Evolutionary conservation across 1,140 invertebrate genomes (phyloP).

Genomic region (Drosophila virilis): DNA sequence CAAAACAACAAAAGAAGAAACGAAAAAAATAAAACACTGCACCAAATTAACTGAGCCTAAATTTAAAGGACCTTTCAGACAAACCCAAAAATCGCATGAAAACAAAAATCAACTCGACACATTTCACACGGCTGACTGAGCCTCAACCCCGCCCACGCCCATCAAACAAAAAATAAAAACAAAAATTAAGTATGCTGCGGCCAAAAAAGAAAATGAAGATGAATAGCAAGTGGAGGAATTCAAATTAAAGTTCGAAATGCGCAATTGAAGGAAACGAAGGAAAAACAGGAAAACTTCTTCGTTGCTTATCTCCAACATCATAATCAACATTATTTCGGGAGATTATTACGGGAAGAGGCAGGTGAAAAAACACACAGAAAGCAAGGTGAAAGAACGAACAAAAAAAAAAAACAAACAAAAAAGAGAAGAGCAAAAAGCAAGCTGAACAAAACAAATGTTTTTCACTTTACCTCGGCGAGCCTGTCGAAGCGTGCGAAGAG

Average conservation of each 20-base stretch:
- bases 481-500: slow-evolving; percentile 97
- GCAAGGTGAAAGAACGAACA: background rate
- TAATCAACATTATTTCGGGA: slow-evolving; percentile 52
- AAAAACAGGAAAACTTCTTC: slow-evolving; percentile 13
- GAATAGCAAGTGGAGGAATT: slow-evolving; percentile 23
- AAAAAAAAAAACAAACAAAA: slow-evolving; percentile 25
- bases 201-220: slow-evolving; percentile 12
- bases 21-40: slow-evolving; percentile 1
- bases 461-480: slow-evolving; percentile 90
- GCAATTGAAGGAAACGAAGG: slow-evolving; percentile 39
- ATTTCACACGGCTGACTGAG: slow-evolving; percentile 67
- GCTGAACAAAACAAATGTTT: slow-evolving; percentile 17
- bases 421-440: slow-evolving; percentile 23
- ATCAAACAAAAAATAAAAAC: slow-evolving; percentile 14
- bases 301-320: slow-evolving; percentile 57
- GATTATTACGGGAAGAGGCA: slow-evolving; percentile 31
- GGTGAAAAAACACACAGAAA: slow-evolving; percentile 48
- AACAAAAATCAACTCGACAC: slow-evolving; percentile 71
- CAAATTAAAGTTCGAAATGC: slow-evolving; percentile 48
- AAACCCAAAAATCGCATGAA: slow-evolving; percentile 43
- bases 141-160: slow-evolving; percentile 29
- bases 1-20: background rate
- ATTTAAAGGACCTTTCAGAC: slow-evolving; percentile 42
- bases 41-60: slow-evolving; percentile 60
- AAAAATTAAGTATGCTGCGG: background rate